These are phyloP conservation scores for Chaetops frenatus DNA, from an alignment of 2,113 vertebrate genomes.

Conservation along the genomic window DNA sequence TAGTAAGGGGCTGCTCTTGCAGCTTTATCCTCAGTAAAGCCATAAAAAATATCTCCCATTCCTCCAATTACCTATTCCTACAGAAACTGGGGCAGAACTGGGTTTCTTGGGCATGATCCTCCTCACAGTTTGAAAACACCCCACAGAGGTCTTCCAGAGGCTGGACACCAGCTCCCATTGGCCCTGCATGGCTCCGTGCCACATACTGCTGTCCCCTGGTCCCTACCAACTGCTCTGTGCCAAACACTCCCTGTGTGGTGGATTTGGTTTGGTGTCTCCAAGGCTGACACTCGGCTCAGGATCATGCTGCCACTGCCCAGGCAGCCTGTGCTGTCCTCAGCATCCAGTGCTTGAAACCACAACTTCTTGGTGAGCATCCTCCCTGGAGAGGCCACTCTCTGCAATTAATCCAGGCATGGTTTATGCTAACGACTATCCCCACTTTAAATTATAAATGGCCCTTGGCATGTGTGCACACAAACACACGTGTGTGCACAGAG, in stretches of 20 bases:
- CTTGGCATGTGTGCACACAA: slow-evolving; percentile 52
- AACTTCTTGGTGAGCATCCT: background rate
- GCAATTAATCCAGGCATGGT: slow-evolving; percentile 29
- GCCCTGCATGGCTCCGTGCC: background rate
- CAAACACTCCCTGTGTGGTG: background rate
- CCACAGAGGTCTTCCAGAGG: background rate
- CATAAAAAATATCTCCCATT: background rate
- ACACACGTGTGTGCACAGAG: background rate
- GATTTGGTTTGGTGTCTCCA: background rate
- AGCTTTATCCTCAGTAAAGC: background rate
- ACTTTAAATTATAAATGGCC: slow-evolving; percentile 69
- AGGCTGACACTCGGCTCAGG: background rate
- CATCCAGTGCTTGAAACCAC: background rate
- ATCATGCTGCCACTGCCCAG: background rate
- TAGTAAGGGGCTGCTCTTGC: background rate
- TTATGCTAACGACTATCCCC: slow-evolving; percentile 48
- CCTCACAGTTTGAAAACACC: background rate
- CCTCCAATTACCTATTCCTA: background rate
- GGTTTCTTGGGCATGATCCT: background rate
- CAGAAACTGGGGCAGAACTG: background rate
- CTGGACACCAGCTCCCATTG: background rate
- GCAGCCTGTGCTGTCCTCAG: background rate
- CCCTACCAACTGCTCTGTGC: accelerated
- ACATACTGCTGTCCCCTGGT: background rate
- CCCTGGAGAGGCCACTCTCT: background rate